phyloP scores from a whole-genome alignment of 1,140 invertebrate genomes.

The Neodiprion lecontei region DNA sequence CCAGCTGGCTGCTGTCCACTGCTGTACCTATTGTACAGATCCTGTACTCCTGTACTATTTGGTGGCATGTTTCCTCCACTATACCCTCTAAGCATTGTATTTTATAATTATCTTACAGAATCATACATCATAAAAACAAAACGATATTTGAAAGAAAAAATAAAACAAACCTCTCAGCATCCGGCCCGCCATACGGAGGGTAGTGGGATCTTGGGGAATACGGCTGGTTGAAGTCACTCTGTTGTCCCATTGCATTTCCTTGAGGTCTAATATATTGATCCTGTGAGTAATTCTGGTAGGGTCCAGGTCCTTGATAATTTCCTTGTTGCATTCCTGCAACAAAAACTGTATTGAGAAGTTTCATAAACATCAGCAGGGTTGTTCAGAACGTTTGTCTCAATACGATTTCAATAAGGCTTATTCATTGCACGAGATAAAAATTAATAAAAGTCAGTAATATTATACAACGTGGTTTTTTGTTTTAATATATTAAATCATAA shows the following conservation, averaged over 20 bases:
- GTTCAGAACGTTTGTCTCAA: slow-evolving; percentile 21
- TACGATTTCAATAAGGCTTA: slow-evolving; percentile 27
- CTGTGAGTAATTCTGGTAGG: slow-evolving; percentile 63
- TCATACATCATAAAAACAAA: neutral
- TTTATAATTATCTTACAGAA: slow-evolving; percentile 5
- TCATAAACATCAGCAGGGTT: neutral
- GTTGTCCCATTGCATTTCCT: slow-evolving; percentile 53
- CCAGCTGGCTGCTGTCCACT: slow-evolving; percentile 49
- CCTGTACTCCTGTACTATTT: slow-evolving; percentile 52
- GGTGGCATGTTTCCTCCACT: slow-evolving; percentile 55
- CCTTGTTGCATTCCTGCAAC: slow-evolving; percentile 58
- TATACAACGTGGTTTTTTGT: no score
- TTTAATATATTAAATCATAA: no score
- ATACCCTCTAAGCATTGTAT: slow-evolving; percentile 48
- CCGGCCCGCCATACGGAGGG: slow-evolving; percentile 74
- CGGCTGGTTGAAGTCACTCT: slow-evolving; percentile 62
- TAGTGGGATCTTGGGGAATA: slow-evolving; percentile 70
- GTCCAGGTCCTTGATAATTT: slow-evolving; percentile 65
- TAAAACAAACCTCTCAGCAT: slow-evolving; percentile 67
- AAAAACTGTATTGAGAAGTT: slow-evolving; percentile 1
- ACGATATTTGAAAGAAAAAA: slow-evolving; percentile 10
- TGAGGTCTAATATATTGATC: slow-evolving; percentile 62
- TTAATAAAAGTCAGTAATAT: no score
- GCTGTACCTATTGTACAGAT: slow-evolving; percentile 58
- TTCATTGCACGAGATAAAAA: neutral